Conservation (phyloP, 2,888 invertebrate species). For the Phrixothrix hirtus region DNA sequence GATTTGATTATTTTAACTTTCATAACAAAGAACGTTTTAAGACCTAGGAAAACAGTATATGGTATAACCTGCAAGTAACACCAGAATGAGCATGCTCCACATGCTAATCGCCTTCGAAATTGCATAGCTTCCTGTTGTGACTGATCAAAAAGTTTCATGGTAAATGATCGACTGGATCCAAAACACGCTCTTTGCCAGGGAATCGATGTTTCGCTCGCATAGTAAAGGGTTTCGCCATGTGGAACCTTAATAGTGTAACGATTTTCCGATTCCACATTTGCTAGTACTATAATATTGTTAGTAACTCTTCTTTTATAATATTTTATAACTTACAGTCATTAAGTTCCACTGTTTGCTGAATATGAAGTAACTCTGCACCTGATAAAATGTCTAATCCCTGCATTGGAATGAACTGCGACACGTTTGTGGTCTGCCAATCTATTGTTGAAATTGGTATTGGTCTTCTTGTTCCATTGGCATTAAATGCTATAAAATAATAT, state of each 20-base stretch:
- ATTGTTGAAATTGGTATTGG: slow-evolving; percentile 64
- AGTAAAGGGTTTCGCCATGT: slow-evolving; percentile 73
- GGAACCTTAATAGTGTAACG: slow-evolving; percentile 74
- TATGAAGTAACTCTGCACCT: slow-evolving; percentile 69
- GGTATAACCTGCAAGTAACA: slow-evolving; percentile 76
- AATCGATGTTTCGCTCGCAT: slow-evolving; percentile 70
- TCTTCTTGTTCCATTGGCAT: slow-evolving; percentile 51
- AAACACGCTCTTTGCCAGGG: slow-evolving; percentile 68
- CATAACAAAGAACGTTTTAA: too few species aligned
- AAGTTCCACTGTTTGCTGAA: slow-evolving; percentile 80
- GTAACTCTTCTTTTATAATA: not conserved
- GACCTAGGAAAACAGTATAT: too few species aligned
- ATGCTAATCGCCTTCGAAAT: slow-evolving; percentile 70
- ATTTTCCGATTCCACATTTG: slow-evolving; percentile 69
- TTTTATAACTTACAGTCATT: slow-evolving; percentile 64
- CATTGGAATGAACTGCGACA: slow-evolving; percentile 65
- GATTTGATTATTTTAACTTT: too few species aligned
- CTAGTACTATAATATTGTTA: slow-evolving; percentile 57
- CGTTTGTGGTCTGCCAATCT: slow-evolving; percentile 63
- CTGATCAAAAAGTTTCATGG: slow-evolving; percentile 79
- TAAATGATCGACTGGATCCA: slow-evolving; percentile 74
- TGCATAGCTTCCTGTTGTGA: slow-evolving; percentile 82
- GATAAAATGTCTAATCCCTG: slow-evolving; percentile 73
- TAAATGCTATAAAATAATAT: not conserved
- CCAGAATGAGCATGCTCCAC: slow-evolving; percentile 70